phyloP scores from a whole-genome alignment of 2,888 invertebrate species.

The Nesidiocoris tenuis region DNA sequence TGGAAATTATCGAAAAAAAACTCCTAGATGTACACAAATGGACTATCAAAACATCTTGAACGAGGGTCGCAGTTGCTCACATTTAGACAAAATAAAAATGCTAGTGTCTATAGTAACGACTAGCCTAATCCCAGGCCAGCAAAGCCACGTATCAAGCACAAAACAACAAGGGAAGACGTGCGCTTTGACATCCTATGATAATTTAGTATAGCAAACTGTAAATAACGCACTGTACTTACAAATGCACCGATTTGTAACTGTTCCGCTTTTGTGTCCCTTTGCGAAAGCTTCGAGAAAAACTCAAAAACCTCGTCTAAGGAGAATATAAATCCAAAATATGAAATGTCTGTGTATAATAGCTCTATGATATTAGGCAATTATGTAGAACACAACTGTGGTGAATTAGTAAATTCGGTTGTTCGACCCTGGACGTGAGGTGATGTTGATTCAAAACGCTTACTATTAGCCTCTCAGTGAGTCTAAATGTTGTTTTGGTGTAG shows the following conservation, averaged over 20 bases:
- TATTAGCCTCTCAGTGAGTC: background rate
- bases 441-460: constrained; percentile 18
- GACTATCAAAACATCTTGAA: too few relatives aligned
- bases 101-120: too few relatives aligned
- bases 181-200: too few relatives aligned
- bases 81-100: too few relatives aligned
- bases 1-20: too few relatives aligned
- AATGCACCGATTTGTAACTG: background rate
- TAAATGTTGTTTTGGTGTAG: constrained; percentile 32
- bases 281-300: background rate
- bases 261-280: background rate
- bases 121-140: background rate
- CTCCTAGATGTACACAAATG: too few relatives aligned
- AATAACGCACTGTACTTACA: background rate
- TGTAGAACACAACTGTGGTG: background rate
- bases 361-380: background rate
- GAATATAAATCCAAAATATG: background rate
- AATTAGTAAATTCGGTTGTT: background rate
- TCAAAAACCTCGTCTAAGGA: constrained; percentile 2
- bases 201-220: background rate
- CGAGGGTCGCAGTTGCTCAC: too few relatives aligned
- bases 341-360: background rate
- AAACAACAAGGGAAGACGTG: too few relatives aligned
- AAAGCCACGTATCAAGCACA: background rate
- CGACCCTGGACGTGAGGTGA: background rate